phyloP scores from a whole-genome alignment of 2,797 vertebrate species.

The Okamejei kenojei region DNA sequence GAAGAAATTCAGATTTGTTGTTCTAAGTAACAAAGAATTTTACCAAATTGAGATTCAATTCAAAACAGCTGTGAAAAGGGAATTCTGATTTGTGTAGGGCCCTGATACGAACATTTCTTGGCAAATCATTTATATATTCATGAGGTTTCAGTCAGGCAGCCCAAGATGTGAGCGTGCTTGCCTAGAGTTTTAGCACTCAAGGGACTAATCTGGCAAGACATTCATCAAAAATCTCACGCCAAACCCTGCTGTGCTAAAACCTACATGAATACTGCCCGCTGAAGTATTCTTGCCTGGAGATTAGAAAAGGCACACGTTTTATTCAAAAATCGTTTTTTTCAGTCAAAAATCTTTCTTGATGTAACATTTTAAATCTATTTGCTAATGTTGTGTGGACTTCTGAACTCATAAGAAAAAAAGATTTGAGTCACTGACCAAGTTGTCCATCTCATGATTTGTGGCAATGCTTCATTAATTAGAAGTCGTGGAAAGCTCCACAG shows the following conservation, averaged over 20 bases:
- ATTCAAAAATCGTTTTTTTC: background rate
- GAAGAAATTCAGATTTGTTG: background rate
- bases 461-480: background rate
- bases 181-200: background rate
- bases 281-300: constrained; percentile 11
- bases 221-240: background rate
- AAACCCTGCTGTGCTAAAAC: constrained; percentile 15
- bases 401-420: background rate
- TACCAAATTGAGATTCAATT: background rate
- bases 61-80: background rate
- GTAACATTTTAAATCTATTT: background rate
- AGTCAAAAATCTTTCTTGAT: background rate
- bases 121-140: constrained; percentile 3
- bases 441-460: background rate
- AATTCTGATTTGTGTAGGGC: background rate
- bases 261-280: background rate
- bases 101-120: constrained; percentile 16
- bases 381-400: background rate
- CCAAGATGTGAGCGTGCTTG: background rate
- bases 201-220: background rate
- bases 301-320: background rate
- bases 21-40: background rate
- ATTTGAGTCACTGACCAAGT: background rate
- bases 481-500: too few relatives aligned
- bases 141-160: background rate